These are phyloP conservation scores for Holocentrus rufus DNA, from an alignment of 2,797 vertebrate species.

Conservation along the genomic window DNA sequence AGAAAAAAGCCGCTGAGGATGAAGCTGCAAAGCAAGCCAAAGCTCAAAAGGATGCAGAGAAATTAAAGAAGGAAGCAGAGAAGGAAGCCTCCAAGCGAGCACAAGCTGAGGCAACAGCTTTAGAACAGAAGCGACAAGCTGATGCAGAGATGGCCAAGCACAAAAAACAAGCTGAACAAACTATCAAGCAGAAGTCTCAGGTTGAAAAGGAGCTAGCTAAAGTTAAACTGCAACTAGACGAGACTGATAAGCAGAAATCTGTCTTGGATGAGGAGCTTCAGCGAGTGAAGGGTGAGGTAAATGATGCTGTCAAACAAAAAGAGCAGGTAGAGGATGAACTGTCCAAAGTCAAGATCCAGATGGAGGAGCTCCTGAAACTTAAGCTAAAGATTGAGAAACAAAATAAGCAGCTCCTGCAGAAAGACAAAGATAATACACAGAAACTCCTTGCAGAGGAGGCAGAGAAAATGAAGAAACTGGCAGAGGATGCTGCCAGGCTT, in stretches of 20 bases:
- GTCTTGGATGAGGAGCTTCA: slow-evolving; percentile 93
- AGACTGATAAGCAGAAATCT: slow-evolving; percentile 91
- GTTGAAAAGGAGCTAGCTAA: slow-evolving; percentile 90
- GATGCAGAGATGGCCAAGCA: slow-evolving; percentile 94
- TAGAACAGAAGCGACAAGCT: slow-evolving; percentile 90
- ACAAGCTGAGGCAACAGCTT: slow-evolving; percentile 87
- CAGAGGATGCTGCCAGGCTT: slow-evolving; percentile 90
- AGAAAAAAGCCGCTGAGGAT: slow-evolving; percentile 88
- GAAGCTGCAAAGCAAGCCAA: slow-evolving; percentile 86
- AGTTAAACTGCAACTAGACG: slow-evolving; percentile 89
- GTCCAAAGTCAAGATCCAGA: slow-evolving; percentile 88
- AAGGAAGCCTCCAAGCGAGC: slow-evolving; percentile 87
- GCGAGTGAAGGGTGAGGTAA: slow-evolving; percentile 91
- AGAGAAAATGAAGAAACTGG: slow-evolving; percentile 93
- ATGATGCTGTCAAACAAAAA: slow-evolving; percentile 88
- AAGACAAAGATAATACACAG: slow-evolving; percentile 91
- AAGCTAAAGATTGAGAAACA: slow-evolving; percentile 91
- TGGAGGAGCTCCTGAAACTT: slow-evolving; percentile 92
- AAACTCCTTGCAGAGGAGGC: slow-evolving; percentile 91
- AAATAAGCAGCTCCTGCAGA: slow-evolving; percentile 87
- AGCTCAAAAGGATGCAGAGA: slow-evolving; percentile 89
- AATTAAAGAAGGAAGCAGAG: slow-evolving; percentile 89
- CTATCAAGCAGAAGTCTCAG: slow-evolving; percentile 90
- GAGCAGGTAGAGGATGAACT: slow-evolving; percentile 92
- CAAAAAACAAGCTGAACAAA: slow-evolving; percentile 91